Conservation (phyloP, 2,797 vertebrate species). For the Tenualosa ilisha region DNA sequence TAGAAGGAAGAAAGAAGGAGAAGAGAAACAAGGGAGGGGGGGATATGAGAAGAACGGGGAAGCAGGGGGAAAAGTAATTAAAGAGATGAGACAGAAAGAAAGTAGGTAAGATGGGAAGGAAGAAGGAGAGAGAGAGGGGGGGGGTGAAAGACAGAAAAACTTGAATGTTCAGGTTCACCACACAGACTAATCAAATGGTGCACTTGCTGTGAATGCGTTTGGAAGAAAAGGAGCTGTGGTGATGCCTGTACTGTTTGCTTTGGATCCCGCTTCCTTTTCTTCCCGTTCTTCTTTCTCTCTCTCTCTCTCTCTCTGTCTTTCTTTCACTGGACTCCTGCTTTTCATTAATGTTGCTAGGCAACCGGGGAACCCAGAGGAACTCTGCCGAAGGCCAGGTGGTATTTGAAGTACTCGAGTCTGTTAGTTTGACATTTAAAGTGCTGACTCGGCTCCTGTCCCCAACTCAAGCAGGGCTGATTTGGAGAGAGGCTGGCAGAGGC, state of each 20-base stretch:
- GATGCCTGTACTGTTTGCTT: conserved; percentile 19
- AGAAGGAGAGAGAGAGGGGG: conserved; percentile 10
- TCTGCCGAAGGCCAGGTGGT: conserved; percentile 42
- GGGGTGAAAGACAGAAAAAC: conserved; percentile 4
- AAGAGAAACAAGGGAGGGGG: conserved; percentile 19
- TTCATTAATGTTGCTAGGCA: conserved; percentile 46
- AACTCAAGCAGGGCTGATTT: conserved; percentile 33
- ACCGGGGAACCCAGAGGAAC: conserved; percentile 45
- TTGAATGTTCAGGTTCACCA: conserved; percentile 19
- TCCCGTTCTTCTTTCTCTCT: not conserved
- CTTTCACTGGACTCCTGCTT: conserved; percentile 29
- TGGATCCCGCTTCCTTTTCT: not conserved
- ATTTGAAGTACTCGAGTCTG: conserved; percentile 44
- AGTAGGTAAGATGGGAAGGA: not conserved
- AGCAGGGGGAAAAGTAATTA: not conserved
- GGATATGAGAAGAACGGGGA: not conserved
- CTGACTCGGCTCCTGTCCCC: conserved; percentile 39
- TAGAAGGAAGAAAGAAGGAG: conserved; percentile 14
- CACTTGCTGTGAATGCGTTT: conserved; percentile 42
- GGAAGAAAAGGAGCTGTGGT: conserved; percentile 7
- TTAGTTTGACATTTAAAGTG: conserved; percentile 49
- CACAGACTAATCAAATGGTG: conserved; percentile 24
- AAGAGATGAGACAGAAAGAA: not conserved
- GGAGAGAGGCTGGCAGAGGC: not conserved
- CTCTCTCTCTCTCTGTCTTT: conserved; percentile 21